These are phyloP conservation scores for Liasis olivaceus DNA, from an alignment of 2,797 vertebrate species.

Conservation along the genomic window DNA sequence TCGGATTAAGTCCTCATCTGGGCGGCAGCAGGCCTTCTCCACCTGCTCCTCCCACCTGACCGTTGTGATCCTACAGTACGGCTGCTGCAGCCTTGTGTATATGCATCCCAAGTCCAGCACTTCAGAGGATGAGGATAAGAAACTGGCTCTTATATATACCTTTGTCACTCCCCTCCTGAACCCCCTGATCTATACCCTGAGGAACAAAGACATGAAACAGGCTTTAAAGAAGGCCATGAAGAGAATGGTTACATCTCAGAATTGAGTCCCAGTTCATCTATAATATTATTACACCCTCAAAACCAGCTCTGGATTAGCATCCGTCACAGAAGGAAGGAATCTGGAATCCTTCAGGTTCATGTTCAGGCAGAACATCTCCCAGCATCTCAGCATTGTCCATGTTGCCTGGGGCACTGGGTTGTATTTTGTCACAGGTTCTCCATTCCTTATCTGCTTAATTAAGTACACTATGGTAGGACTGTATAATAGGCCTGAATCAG, in stretches of 20 bases:
- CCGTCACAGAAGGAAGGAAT: neutral
- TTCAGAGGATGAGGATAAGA: conserved; percentile 42
- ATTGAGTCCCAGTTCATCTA: neutral
- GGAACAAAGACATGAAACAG: conserved; percentile 56
- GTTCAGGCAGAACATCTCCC: neutral
- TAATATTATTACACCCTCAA: neutral
- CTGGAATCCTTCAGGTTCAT: neutral
- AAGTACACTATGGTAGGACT: neutral
- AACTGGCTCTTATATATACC: conserved; percentile 50
- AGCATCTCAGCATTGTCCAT: neutral
- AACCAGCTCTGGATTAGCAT: neutral
- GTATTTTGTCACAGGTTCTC: neutral
- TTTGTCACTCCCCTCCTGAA: conserved; percentile 55
- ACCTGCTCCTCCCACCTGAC: conserved; percentile 59
- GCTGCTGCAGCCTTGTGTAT: conserved; percentile 52
- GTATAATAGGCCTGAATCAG: neutral
- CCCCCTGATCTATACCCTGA: conserved; percentile 61
- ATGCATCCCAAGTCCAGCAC: conserved; percentile 40
- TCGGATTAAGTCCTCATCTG: neutral
- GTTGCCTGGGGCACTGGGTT: neutral
- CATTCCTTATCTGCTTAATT: neutral
- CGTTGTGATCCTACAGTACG: conserved; percentile 46
- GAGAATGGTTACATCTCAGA: neutral
- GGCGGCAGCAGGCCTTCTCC: conserved; percentile 42
- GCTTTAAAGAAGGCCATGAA: conserved; percentile 11